These are phyloP conservation scores for Nyctalus aviator DNA, from an alignment of 2,797 vertebrate species.

Conservation along the genomic window DNA sequence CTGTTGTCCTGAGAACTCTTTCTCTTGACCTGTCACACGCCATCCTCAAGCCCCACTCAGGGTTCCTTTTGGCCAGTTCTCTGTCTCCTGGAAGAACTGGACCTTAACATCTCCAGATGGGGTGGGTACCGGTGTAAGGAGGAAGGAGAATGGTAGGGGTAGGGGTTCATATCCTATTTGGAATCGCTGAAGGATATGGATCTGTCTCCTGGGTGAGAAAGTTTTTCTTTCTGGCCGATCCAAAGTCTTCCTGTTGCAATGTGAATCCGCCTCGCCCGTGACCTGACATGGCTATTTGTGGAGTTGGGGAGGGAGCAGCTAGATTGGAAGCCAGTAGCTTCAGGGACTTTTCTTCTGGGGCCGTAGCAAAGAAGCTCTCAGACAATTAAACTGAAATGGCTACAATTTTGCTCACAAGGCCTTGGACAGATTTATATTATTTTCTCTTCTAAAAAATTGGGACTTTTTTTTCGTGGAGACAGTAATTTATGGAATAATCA, in stretches of 20 bases:
- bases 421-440: constrained; percentile 90
- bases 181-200: background rate
- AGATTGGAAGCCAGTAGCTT: background rate
- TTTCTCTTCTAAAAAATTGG: constrained; percentile 85
- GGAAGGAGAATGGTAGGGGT: background rate
- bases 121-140: background rate
- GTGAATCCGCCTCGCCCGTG: background rate
- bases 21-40: background rate
- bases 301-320: background rate
- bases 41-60: background rate
- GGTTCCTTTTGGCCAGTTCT: background rate
- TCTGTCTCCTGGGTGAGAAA: background rate
- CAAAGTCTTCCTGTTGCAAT: constrained; percentile 4
- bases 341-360: background rate
- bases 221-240: constrained; percentile 25
- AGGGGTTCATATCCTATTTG: background rate
- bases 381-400: constrained; percentile 71
- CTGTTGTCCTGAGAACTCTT: background rate
- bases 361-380: constrained; percentile 54
- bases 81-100: background rate
- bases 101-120: background rate
- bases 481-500: constrained; percentile 95
- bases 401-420: constrained; percentile 68
- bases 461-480: constrained; percentile 84
- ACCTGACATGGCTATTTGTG: background rate